These are phyloP conservation scores for Danio aesculapii DNA, from an alignment of 2,797 vertebrate genomes.

Conservation along the genomic window DNA sequence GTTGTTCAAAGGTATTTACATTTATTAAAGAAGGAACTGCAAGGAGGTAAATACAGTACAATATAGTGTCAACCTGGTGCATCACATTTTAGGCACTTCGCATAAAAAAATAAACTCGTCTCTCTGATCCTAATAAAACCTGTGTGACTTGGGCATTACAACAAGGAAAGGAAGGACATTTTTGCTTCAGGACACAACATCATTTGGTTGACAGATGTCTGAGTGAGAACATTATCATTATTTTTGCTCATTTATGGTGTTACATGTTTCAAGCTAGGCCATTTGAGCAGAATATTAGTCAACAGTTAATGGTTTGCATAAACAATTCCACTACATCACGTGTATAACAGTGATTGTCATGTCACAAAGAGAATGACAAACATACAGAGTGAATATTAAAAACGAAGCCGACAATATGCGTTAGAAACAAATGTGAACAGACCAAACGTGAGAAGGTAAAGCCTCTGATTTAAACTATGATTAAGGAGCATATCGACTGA, in stretches of 20 bases:
- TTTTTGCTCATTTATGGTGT: slow-evolving; percentile 44
- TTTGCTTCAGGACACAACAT: slow-evolving; percentile 49
- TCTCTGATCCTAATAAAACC: slow-evolving; percentile 62
- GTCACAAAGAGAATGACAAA: slow-evolving; percentile 29
- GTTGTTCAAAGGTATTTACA: slow-evolving; percentile 69
- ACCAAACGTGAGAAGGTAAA: slow-evolving; percentile 15
- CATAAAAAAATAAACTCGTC: slow-evolving; percentile 72
- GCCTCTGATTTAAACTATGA: neutral
- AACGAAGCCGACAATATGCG: neutral
- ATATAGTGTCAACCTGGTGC: slow-evolving; percentile 74
- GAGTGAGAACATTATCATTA: slow-evolving; percentile 41
- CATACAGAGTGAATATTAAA: slow-evolving; percentile 26
- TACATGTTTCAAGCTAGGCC: slow-evolving; percentile 30
- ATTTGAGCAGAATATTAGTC: slow-evolving; percentile 37
- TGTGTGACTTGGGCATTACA: slow-evolving; percentile 55
- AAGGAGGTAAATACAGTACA: slow-evolving; percentile 74
- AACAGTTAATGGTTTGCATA: slow-evolving; percentile 43
- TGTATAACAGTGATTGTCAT: slow-evolving; percentile 55
- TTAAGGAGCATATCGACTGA: neutral
- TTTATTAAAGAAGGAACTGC: slow-evolving; percentile 75
- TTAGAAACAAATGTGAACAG: neutral
- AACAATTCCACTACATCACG: slow-evolving; percentile 33
- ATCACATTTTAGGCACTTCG: slow-evolving; percentile 79
- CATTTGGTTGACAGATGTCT: slow-evolving; percentile 62
- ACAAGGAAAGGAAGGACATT: slow-evolving; percentile 41